A percentile compares a stretch with the other conserved stretches of the same genome.
Evolutionary conservation across 2,797 vertebrate genomes (phyloP).

Genomic region (Alca torda): DNA sequence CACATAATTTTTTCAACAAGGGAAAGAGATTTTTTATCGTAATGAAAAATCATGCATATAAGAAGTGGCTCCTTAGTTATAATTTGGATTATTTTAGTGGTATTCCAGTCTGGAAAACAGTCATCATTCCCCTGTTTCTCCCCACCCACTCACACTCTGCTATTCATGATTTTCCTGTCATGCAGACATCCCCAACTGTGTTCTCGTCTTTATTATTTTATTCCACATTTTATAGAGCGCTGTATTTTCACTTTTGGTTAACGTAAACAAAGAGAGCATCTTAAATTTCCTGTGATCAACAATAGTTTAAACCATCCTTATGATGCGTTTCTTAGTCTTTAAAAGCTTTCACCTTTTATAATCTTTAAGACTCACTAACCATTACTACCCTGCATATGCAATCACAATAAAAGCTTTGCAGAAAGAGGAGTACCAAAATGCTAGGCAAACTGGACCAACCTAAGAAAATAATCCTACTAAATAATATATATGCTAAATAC

Average conservation of each 20-base stretch:
- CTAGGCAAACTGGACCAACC: not conserved
- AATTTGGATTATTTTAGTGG: not conserved
- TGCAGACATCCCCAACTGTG: not conserved
- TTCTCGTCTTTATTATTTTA: not conserved
- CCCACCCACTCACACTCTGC: not conserved
- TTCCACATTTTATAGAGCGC: not conserved
- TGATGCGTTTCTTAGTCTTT: not conserved
- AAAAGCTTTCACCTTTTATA: slow-evolving; percentile 29
- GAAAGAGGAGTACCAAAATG: not conserved
- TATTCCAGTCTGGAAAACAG: not conserved
- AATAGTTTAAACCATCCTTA: not conserved
- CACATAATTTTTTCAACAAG: not conserved
- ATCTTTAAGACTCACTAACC: not conserved
- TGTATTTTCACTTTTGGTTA: not conserved
- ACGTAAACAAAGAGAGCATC: not conserved
- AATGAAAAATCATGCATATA: not conserved
- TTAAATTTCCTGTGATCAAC: not conserved
- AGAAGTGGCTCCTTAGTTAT: not conserved
- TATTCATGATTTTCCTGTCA: slow-evolving; percentile 18
- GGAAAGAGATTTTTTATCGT: not conserved
- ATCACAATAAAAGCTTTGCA: not conserved
- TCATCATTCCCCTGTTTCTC: not conserved
- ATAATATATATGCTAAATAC: not conserved
- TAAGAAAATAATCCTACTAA: not conserved
- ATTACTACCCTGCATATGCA: not conserved